Evolutionary conservation across 2,113 vertebrate species (phyloP), one percentile per base, ranked within the genome.

Genomic region (Psephotus haematonotus): DNA sequence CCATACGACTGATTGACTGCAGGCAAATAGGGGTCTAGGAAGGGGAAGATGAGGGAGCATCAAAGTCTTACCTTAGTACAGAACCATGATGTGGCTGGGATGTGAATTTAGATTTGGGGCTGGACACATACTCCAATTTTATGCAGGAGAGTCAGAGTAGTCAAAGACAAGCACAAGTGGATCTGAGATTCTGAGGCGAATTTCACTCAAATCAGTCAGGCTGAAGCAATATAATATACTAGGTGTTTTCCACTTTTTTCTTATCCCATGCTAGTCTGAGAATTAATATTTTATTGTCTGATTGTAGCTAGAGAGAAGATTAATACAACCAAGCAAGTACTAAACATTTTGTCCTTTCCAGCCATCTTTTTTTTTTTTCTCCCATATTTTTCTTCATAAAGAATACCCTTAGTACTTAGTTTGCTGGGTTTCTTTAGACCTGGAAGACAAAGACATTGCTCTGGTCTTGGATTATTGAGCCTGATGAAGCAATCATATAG

Each of bases 1-100:
- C 31, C 7, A 0, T 0, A 1, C 39, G 25, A 47, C 17, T 3
- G 8, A 7, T n/a, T 72, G 52, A 47, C 13, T 7, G 3, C 1
- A 5, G 27, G 35, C 47, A 84, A 33, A 9, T 37, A 46, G 62
- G 20, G 24, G 9, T 29, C 9, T 47, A 19, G 60, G 19, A 50
- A 53, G 22, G 47, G 39, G 44, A 70, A 27, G 23, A 19, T 41
- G 25, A n/a, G 13, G 23, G 14, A 53, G 1, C 8, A 31, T 19
- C 6, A 0, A 43, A 37, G 9, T n/a, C 49, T 53, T 76, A 46
- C 27, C 41, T 64, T 27, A 7, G 25, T 50, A 28, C 16, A 23
- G 44, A 70, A 71, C 7, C 13, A 64, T 0, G 0, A 20, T 11
- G 4, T 11, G 29, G 14, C 25, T 70, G 64, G 33, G n/a, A 25